Evolutionary conservation across 2,797 vertebrate genomes (phyloP), one percentile per base, ranked within the genome.

Genomic region (Paratrypauchen microcephalus): DNA sequence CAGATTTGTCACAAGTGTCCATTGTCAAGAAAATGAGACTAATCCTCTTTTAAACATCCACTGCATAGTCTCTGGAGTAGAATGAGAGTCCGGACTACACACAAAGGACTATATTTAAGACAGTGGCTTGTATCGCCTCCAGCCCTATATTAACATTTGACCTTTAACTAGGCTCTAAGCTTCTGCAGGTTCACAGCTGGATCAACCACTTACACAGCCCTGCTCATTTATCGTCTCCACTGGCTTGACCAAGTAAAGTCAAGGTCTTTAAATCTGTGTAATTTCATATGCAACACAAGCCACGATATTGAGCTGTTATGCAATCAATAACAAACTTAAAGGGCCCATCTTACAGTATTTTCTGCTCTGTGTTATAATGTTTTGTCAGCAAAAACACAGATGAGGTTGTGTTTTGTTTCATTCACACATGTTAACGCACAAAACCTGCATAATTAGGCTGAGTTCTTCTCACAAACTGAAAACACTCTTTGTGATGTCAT

Each of bases 61-160:
- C 81, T 78, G 58, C 75, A 76, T 63, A 69, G 77, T 75, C 78
- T 75, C 79, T 75, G 81, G 74, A 83, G 89, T 86, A 72, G 83
- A 82, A 84, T 81, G 76, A 81, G 69, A 74, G 45, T 75, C 52
- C 54, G 69, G 74, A 68, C 81, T 83, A 62, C 72, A 71, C 80
- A 85, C 86, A 84, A 82, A 88, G 72, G 68, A 24, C 77, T 89
- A 83, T 86, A 89, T 87, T 90, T 89, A 86, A 85, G 84, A 86
- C 74, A 72, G 66, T 86, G 73, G 68, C 79, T 84, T 83, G 84
- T 84, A 84, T 84, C 65, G 82, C 83, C 88, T 84, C 79, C n/a
- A 86, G 90, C 88, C 83, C 65, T 80, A 80, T 77, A 80, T 89
- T 88, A 86, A 91, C 90, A 87, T 80, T 71, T 87, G 87, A 89